phyloP scores from a whole-genome alignment of 37 sponge, comb jelly and placozoan genomes.

The Geodia barretti region DNA sequence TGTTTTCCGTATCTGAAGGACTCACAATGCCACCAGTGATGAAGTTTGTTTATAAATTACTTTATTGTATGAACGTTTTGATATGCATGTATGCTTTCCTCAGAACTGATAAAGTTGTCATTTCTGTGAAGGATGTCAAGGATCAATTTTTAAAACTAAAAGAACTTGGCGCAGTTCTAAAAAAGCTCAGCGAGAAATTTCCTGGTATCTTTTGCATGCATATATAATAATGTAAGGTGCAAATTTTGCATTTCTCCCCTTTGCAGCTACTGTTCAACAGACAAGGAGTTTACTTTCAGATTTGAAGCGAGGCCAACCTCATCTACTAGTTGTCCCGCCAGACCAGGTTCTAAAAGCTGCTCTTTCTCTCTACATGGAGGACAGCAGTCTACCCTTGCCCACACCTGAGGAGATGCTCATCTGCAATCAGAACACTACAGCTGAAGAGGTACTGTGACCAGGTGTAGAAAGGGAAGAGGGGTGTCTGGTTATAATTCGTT shows the following conservation, averaged over 20 bases:
- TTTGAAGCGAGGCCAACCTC: slow-evolving; percentile 15
- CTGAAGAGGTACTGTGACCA: slow-evolving; percentile 79
- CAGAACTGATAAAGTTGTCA: not conserved
- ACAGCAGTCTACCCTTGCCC: slow-evolving; percentile 48
- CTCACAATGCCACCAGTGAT: not conserved
- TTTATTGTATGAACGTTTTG: not conserved
- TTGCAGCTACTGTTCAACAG: slow-evolving; percentile 16
- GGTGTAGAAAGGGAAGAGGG: too few relatives aligned
- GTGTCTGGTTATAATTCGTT: too few relatives aligned
- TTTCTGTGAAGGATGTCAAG: not conserved
- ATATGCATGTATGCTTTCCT: not conserved
- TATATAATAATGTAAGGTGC: slow-evolving; percentile 1
- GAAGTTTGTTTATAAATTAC: not conserved
- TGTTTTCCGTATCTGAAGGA: too few relatives aligned
- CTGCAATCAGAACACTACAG: slow-evolving; percentile 53
- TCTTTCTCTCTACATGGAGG: slow-evolving; percentile 52
- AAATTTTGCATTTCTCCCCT: not conserved
- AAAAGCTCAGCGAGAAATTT: not conserved
- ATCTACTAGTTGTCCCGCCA: slow-evolving; percentile 27
- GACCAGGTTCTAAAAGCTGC: slow-evolving; percentile 44
- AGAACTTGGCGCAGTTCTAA: not conserved
- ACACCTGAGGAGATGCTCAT: slow-evolving; percentile 55
- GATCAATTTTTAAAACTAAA: not conserved
- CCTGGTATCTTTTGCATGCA: slow-evolving; percentile 1
- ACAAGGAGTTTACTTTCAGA: slow-evolving; percentile 4